Percentiles rank a stretch among this genome's conserved stretches.
Conservation (phyloP, 1,140 invertebrate genomes). For the Panulirus ornatus region DNA sequence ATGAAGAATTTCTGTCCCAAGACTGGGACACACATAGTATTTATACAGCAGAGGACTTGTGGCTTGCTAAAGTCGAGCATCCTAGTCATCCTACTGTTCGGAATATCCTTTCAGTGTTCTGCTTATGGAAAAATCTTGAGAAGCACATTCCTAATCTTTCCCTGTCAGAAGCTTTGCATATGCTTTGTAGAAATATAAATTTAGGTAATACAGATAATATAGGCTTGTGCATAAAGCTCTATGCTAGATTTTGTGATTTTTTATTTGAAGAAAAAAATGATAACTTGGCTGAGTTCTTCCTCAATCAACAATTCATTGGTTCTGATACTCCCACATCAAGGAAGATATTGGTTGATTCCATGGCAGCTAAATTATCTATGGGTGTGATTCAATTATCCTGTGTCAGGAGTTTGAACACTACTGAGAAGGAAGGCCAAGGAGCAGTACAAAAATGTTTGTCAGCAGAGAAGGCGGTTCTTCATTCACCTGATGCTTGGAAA, state of each 20-base stretch:
- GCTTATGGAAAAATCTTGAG: constrained; percentile 55
- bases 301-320: constrained; percentile 38
- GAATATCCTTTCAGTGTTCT: constrained; percentile 53
- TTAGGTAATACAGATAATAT: constrained; percentile 34
- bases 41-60: constrained; percentile 48
- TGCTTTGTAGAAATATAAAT: constrained; percentile 27
- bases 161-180: constrained; percentile 38
- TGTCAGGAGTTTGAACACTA: not conserved
- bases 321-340: constrained; percentile 1
- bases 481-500: not conserved
- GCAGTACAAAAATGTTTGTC: not conserved
- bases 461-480: constrained; percentile 29
- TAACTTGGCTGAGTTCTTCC: constrained; percentile 42
- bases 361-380: not conserved
- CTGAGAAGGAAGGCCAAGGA: constrained; percentile 18
- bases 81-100: constrained; percentile 29
- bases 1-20: constrained; percentile 23
- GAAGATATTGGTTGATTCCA: constrained; percentile 24
- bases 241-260: constrained; percentile 47
- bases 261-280: constrained; percentile 56
- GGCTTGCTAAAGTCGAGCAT: not conserved
- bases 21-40: constrained; percentile 51
- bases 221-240: constrained; percentile 48
- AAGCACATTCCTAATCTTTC: constrained; percentile 31
- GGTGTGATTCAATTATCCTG: not conserved